These are phyloP conservation scores for Yoshiicerus persimilis DNA, from an alignment of 1,140 invertebrate genomes.

Conservation along the genomic window DNA sequence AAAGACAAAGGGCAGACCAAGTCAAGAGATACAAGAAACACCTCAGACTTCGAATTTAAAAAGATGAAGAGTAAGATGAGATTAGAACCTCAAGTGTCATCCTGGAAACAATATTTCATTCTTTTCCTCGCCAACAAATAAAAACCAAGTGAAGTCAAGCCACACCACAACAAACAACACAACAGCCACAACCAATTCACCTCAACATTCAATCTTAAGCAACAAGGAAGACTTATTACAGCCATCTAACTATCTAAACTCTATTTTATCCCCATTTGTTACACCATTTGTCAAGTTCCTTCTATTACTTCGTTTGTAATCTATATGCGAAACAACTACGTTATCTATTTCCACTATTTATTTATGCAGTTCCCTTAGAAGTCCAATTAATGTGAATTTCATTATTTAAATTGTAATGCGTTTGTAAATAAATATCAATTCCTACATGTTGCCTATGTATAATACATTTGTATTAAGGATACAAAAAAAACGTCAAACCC, in stretches of 20 bases:
- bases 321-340: not conserved
- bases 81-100: constrained; percentile 12
- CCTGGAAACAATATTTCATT: constrained; percentile 18
- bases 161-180: not conserved
- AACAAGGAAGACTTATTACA: not conserved
- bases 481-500: no score
- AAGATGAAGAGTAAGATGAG: constrained; percentile 5
- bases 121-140: not conserved
- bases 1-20: not conserved
- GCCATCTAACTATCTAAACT: not conserved
- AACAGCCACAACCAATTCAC: not conserved
- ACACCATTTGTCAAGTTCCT: not conserved
- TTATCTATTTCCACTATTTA: no score
- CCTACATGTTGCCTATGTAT: no score
- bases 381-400: no score
- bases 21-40: not conserved
- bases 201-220: not conserved
- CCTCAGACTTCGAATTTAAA: not conserved
- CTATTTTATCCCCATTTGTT: not conserved
- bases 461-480: no score
- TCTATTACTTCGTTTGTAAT: not conserved
- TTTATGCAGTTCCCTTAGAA: no score
- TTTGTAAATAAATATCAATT: no score
- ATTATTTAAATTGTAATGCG: no score
- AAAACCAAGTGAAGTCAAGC: not conserved